Base-by-base conservation (phyloP, 2,113 vertebrate species). In the Aptenodytes patagonicus region DNA sequence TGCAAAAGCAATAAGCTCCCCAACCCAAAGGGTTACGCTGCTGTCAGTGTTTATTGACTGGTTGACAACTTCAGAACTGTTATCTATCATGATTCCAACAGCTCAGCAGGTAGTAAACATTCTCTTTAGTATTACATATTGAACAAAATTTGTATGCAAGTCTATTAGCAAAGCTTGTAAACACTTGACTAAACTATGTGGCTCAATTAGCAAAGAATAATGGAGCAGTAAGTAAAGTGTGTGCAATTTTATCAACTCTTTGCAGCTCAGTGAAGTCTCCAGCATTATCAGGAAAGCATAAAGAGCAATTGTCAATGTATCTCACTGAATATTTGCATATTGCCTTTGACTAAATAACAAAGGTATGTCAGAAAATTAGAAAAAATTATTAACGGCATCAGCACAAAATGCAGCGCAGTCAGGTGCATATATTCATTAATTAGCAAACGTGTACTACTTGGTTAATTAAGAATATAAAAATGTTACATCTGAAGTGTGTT, bases 171-270 rank as follows among this genome's bases (percentile, higher is more conserved):
- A 95, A 96, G 70, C 68, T 89, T 95, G 86, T 94, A 97, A 96
- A 95, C 95, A 78, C 89, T 96, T 96, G 90, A 89, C 75, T 95
- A 93, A 97, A 96, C 92, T 94, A 44, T 52, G 87, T 62, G 72
- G 65, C 85, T 94, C 92, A 95, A 90, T 96, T 97, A 97, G 91
- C 88, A 97, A 94, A 96, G 94, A 97, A 97, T 97, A 95, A 97
- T 96, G 82, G 77, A 87, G 62, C 96, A 91, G 83, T 97, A 92
- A 96, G 90, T 83, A 97, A 95, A 97, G 77, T 73, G 82, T 96
- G 73, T 80, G 65, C 76, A 95, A 80, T 96, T 96, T 97, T 91
- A 93, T 87, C 75, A 95, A 83, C 76, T 87, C 81, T 92, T 83
- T 62, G 68, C 66, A 86, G 54, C 61, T 92, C 57, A 52, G 65